Conservation (phyloP, 2,888 invertebrate species). For the Perizoma flavofasciatum region DNA sequence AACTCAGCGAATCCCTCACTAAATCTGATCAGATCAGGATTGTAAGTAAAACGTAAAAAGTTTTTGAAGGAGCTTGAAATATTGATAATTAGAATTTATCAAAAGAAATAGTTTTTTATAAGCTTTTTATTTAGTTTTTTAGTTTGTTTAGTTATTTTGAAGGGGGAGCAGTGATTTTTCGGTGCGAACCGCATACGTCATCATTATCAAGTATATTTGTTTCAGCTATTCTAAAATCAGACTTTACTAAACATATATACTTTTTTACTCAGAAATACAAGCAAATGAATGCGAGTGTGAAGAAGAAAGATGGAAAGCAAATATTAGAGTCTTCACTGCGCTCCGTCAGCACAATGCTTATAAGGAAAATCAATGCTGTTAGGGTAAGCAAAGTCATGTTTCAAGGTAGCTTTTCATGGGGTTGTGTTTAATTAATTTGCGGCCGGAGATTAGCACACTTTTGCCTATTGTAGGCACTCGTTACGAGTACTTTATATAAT, state of each 20-base stretch:
- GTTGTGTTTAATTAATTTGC: constrained; percentile 1
- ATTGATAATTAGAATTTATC: too few species aligned
- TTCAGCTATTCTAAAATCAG: too few species aligned
- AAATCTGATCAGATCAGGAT: constrained; percentile 90
- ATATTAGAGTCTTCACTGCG: constrained; percentile 91
- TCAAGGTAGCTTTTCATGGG: background rate
- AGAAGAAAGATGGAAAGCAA: constrained; percentile 90
- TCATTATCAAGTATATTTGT: too few species aligned
- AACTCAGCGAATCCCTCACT: constrained; percentile 89
- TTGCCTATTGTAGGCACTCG: too few species aligned
- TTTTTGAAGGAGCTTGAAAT: too few species aligned
- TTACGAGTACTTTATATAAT: too few species aligned
- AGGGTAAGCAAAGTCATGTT: constrained; percentile 76
- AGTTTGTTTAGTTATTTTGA: too few species aligned
- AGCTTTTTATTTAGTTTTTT: too few species aligned
- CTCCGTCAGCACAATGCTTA: constrained; percentile 93
- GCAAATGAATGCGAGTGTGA: constrained; percentile 90
- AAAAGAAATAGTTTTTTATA: too few species aligned
- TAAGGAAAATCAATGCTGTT: constrained; percentile 95
- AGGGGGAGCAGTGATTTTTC: too few species aligned
- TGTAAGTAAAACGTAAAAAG: constrained; percentile 76
- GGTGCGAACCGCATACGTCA: too few species aligned
- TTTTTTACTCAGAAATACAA: constrained; percentile 87
- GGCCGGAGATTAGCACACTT: background rate
- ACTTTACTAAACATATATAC: too few species aligned